phyloP scores from a whole-genome alignment of 2,113 vertebrate genomes.

The Drymodes brunneopygia region DNA sequence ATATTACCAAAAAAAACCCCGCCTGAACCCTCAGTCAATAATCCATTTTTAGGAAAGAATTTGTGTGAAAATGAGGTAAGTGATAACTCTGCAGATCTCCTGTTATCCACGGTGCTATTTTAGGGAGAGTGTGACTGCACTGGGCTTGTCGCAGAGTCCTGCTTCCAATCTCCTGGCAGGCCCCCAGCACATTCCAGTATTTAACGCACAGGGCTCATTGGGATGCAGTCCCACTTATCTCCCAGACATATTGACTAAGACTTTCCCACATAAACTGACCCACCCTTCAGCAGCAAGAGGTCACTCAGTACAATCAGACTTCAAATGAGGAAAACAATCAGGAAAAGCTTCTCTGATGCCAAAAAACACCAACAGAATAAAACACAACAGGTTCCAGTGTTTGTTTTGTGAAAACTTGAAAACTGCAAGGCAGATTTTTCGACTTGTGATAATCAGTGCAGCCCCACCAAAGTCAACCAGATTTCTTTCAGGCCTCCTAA shows the following conservation, averaged over 20 bases:
- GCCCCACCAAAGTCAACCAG: not conserved
- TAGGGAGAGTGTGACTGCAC: conserved; percentile 55
- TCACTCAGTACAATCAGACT: conserved; percentile 36
- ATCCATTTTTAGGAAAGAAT: conserved; percentile 32
- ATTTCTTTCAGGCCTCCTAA: not conserved
- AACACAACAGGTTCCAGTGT: not conserved
- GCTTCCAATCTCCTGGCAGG: conserved; percentile 66
- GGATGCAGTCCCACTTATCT: conserved; percentile 59
- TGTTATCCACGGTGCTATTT: conserved; percentile 66
- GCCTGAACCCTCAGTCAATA: not conserved
- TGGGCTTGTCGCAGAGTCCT: conserved; percentile 58
- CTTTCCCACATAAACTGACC: conserved; percentile 53
- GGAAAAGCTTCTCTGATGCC: not conserved
- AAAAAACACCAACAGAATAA: not conserved
- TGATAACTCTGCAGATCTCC: conserved; percentile 46
- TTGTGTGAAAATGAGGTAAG: conserved; percentile 62
- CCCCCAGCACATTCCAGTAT: conserved; percentile 65
- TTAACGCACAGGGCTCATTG: conserved; percentile 1
- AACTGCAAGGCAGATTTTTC: not conserved
- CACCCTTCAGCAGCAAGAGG: conserved; percentile 43
- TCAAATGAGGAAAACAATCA: conserved; percentile 43
- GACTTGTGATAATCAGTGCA: not conserved
- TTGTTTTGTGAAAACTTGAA: not conserved
- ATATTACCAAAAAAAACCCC: not conserved
- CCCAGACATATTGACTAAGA: conserved; percentile 34